These are phyloP conservation scores for Clarias platycephalus DNA, from an alignment of 2,797 vertebrate genomes.

Conservation along the genomic window DNA sequence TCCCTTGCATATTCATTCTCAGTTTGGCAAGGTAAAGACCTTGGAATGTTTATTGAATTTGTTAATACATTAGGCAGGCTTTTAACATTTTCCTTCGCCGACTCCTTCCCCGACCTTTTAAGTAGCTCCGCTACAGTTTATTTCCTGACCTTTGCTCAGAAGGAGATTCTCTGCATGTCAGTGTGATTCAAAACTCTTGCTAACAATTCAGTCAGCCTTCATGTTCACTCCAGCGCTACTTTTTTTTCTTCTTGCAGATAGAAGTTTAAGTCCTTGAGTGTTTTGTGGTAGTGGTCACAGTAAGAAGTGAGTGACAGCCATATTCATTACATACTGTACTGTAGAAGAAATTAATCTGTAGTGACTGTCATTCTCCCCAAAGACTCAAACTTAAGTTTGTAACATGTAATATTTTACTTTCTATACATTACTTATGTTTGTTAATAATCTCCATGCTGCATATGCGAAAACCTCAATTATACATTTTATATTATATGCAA, in stretches of 20 bases:
- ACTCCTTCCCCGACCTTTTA: background rate
- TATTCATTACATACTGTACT: no score
- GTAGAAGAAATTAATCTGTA: background rate
- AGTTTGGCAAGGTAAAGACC: background rate
- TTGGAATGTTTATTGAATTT: background rate
- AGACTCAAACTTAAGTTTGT: background rate
- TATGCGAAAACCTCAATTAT: background rate
- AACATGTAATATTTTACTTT: background rate
- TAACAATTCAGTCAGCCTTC: slow-evolving; percentile 43
- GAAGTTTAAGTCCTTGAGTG: slow-evolving; percentile 11
- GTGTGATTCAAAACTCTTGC: slow-evolving; percentile 46
- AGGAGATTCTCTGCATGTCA: slow-evolving; percentile 25
- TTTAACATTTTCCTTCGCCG: background rate
- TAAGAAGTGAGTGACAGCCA: no score
- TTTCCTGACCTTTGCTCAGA: slow-evolving; percentile 22
- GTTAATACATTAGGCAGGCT: background rate
- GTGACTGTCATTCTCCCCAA: background rate
- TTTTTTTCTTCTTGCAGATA: background rate
- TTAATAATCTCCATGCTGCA: background rate
- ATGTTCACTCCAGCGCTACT: slow-evolving; percentile 55
- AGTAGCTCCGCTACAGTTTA: background rate
- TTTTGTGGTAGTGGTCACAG: background rate
- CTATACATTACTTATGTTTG: background rate
- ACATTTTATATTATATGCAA: background rate
- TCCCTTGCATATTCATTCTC: background rate